Conservation (phyloP, 2,113 vertebrate genomes). For the Labrus mixtus region DNA sequence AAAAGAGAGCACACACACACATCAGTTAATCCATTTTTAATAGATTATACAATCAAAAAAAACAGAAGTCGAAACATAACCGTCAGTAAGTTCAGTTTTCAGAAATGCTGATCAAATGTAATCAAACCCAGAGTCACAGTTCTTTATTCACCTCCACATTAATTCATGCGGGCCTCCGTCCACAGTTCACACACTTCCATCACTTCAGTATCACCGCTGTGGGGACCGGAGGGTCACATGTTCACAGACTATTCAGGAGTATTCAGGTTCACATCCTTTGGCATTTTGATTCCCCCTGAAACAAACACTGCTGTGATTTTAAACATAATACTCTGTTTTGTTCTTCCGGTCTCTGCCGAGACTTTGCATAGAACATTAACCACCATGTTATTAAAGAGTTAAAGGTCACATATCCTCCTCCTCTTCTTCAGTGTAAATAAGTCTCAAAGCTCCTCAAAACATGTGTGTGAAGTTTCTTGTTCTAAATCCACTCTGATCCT, state of each 20-base stretch:
- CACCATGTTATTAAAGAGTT: background rate
- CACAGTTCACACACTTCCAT: background rate
- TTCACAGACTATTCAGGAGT: slow-evolving; percentile 40
- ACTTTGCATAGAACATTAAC: slow-evolving; percentile 51
- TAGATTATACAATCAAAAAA: slow-evolving; percentile 67
- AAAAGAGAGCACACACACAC: no score
- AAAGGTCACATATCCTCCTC: background rate
- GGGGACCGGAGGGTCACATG: background rate
- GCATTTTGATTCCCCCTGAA: background rate
- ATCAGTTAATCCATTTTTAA: slow-evolving; percentile 70
- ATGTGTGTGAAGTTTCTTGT: no score
- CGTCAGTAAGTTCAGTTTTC: slow-evolving; percentile 26
- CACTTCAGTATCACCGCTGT: background rate
- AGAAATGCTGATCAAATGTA: slow-evolving; percentile 37
- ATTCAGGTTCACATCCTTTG: slow-evolving; percentile 30
- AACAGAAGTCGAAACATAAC: slow-evolving; percentile 47
- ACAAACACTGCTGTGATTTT: slow-evolving; percentile 31
- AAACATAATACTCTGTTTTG: slow-evolving; percentile 29
- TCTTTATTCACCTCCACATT: slow-evolving; percentile 6
- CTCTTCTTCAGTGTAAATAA: no score
- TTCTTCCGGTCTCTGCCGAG: background rate
- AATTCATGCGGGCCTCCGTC: background rate
- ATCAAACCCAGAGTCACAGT: slow-evolving; percentile 35
- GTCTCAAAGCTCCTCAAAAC: no score
- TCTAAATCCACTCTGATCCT: no score